phyloP scores from a whole-genome alignment of 2,888 invertebrate species.

The Drosophila paranaensis region DNA sequence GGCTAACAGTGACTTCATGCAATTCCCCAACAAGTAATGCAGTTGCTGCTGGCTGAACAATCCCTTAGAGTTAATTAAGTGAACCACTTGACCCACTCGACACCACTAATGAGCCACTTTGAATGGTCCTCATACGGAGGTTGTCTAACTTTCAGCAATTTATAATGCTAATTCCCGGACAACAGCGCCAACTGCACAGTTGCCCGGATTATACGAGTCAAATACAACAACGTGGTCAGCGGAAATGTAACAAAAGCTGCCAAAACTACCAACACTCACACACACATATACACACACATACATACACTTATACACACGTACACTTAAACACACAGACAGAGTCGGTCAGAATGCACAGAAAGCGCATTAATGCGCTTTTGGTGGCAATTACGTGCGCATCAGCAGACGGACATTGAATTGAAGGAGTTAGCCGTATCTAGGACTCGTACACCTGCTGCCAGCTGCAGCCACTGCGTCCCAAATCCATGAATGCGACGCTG shows the following conservation, averaged over 20 bases:
- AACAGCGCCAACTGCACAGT: conserved; percentile 38
- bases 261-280: conserved; percentile 31
- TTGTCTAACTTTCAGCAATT: conserved; percentile 62
- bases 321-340: neutral
- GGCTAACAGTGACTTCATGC: conserved; percentile 3
- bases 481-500: neutral
- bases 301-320: conserved; percentile 4
- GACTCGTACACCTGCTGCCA: conserved; percentile 26
- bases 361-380: conserved; percentile 60
- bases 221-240: conserved; percentile 51
- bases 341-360: neutral
- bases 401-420: conserved; percentile 28
- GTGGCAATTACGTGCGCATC: conserved; percentile 65
- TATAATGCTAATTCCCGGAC: conserved; percentile 65
- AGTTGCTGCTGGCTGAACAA: conserved; percentile 29
- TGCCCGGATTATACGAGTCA: conserved; percentile 48
- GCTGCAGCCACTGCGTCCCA: conserved; percentile 10
- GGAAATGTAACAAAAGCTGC: conserved; percentile 61
- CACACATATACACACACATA: conserved; percentile 1
- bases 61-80: conserved; percentile 53
- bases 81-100: conserved; percentile 55
- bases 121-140: conserved; percentile 7
- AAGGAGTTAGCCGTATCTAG: conserved; percentile 29
- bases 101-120: conserved; percentile 49
- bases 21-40: conserved; percentile 3